A percentile compares a stretch with the other conserved stretches of the same genome.
Conservation (phyloP, 1,140 invertebrate species). For the Acromyrmex echinatior region DNA sequence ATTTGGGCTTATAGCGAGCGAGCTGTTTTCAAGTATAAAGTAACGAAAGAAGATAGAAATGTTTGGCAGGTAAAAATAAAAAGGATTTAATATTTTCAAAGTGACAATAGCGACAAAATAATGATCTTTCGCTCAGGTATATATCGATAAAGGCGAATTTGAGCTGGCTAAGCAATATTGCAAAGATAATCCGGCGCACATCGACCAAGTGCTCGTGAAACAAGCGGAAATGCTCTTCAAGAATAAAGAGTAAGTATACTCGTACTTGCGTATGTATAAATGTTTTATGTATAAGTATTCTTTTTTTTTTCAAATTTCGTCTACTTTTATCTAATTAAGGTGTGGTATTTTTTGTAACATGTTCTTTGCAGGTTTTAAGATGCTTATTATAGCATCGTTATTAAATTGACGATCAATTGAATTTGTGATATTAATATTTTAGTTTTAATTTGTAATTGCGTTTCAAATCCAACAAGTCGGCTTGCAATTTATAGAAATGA, state of each 20-base stretch:
- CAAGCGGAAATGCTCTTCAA: slow-evolving; percentile 96
- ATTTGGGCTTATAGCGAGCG: slow-evolving; percentile 96
- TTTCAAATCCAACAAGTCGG: too few relatives aligned
- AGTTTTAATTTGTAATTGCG: too few relatives aligned
- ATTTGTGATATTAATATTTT: too few relatives aligned
- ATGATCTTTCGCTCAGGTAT: slow-evolving; percentile 89
- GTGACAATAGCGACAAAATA: slow-evolving; percentile 14
- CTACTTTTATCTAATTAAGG: background rate
- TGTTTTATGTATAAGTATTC: background rate
- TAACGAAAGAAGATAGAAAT: slow-evolving; percentile 94
- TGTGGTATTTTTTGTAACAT: too few relatives aligned
- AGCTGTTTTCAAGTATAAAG: slow-evolving; percentile 94
- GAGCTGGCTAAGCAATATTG: slow-evolving; percentile 95
- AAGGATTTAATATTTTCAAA: background rate
- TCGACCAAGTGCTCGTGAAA: slow-evolving; percentile 94
- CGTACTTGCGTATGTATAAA: background rate
- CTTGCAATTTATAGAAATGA: too few relatives aligned
- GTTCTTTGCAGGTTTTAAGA: too few relatives aligned
- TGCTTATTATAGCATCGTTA: too few relatives aligned
- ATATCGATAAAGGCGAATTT: slow-evolving; percentile 95
- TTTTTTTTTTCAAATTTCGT: slow-evolving; percentile 8
- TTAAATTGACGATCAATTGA: too few relatives aligned
- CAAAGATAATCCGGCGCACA: slow-evolving; percentile 91
- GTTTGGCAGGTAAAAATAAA: slow-evolving; percentile 90
- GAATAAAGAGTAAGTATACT: slow-evolving; percentile 89